Evolutionary conservation across 2,797 vertebrate species (phyloP).

Genomic region (Synaphobranchus kaupii): DNA sequence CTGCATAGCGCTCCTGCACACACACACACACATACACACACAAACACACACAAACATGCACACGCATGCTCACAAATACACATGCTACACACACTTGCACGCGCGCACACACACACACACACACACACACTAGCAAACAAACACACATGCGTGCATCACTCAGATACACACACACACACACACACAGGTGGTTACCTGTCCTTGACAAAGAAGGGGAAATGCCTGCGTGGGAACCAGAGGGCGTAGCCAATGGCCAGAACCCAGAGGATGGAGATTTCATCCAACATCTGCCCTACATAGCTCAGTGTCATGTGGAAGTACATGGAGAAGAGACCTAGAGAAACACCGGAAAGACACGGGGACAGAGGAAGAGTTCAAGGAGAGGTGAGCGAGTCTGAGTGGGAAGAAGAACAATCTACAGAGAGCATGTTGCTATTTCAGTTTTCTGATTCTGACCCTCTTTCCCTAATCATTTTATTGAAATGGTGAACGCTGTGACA

Average conservation of each 20-base stretch:
- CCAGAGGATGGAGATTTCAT: conserved; percentile 95
- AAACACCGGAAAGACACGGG: background rate
- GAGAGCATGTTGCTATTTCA: background rate
- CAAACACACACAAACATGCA: background rate
- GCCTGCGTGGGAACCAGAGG: conserved; percentile 84
- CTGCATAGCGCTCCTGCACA: background rate
- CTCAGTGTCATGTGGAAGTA: conserved; percentile 98
- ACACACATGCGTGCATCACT: background rate
- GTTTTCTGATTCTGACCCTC: background rate
- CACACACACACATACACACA: background rate
- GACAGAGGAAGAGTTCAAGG: background rate
- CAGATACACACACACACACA: background rate
- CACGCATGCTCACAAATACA: background rate
- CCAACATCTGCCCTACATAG: conserved; percentile 90
- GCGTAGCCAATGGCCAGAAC: conserved; percentile 79
- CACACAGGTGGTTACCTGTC: conserved; percentile 73
- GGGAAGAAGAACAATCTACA: background rate
- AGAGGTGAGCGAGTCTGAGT: conserved; percentile 2
- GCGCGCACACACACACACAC: no score
- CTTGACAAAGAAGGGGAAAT: conserved; percentile 82
- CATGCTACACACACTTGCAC: background rate
- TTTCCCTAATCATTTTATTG: background rate
- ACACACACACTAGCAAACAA: no score
- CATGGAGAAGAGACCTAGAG: conserved; percentile 83
- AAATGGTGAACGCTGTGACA: background rate